Evolutionary conservation across 2,888 invertebrate genomes (phyloP).

Genomic region (Poecilus cupreus): DNA sequence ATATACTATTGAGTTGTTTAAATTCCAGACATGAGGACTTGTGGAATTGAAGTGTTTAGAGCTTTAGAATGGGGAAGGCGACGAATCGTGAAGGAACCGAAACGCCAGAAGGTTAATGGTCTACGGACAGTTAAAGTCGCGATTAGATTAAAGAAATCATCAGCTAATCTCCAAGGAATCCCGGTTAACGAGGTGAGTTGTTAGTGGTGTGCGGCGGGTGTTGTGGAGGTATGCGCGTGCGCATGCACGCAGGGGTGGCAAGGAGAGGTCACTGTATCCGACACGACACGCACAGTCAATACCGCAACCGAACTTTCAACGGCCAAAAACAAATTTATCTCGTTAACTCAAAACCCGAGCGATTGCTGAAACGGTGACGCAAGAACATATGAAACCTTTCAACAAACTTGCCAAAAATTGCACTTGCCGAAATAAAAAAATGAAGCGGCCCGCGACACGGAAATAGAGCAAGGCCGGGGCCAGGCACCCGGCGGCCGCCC

Average conservation of each 20-base stretch:
- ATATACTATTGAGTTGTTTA: not conserved
- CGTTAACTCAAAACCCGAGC: conserved; percentile 27
- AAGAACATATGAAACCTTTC: conserved; percentile 56
- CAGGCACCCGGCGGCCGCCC: not conserved
- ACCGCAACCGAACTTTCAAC: conserved; percentile 37
- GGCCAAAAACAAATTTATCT: conserved; percentile 43
- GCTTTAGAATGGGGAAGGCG: not conserved
- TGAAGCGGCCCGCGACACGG: conserved; percentile 18
- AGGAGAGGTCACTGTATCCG: not conserved
- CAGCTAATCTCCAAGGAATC: not conserved
- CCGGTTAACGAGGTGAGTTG: not conserved
- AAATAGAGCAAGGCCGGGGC: conserved; percentile 42
- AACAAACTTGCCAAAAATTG: conserved; percentile 56
- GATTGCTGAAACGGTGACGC: conserved; percentile 47
- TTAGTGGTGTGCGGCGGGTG: too few species aligned
- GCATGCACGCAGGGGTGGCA: not conserved
- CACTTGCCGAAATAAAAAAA: conserved; percentile 55
- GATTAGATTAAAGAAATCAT: not conserved
- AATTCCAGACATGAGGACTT: not conserved
- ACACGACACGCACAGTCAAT: conserved; percentile 41
- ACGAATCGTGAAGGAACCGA: not conserved
- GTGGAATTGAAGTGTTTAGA: not conserved
- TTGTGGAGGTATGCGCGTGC: not conserved
- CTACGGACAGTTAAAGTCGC: not conserved
- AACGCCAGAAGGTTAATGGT: not conserved